Conservation (phyloP, 2,113 vertebrate species). For the Dromas ardeola region DNA sequence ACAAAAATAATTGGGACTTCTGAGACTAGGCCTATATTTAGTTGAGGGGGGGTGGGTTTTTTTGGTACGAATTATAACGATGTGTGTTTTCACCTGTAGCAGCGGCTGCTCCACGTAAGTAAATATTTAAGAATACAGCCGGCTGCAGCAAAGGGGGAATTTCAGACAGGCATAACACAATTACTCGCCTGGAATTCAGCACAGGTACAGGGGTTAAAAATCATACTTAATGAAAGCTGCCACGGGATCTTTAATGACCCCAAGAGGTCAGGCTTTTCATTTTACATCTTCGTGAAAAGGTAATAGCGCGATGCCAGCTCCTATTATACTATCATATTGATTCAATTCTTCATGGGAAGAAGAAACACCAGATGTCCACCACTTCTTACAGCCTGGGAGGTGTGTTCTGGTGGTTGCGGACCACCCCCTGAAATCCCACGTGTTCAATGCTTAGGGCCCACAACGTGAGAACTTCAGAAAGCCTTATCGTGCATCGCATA, state of each 20-base stretch:
- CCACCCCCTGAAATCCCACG: not conserved
- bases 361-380: not conserved
- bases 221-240: slow-evolving; percentile 37
- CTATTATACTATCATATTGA: not conserved
- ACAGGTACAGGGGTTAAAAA: slow-evolving; percentile 34
- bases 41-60: not conserved
- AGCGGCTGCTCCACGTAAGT: not conserved
- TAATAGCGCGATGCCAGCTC: not conserved
- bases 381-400: not conserved
- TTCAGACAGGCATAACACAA: not conserved
- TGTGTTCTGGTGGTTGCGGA: not conserved
- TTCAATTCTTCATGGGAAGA: not conserved
- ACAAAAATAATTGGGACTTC: slow-evolving; percentile 62
- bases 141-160: not conserved
- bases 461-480: not conserved
- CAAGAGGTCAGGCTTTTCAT: slow-evolving; percentile 21
- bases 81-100: slow-evolving; percentile 50
- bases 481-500: not conserved
- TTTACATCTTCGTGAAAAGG: not conserved
- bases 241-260: slow-evolving; percentile 22
- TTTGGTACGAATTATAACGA: not conserved
- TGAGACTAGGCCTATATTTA: slow-evolving; percentile 36
- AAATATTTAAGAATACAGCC: slow-evolving; percentile 22
- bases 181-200: not conserved
- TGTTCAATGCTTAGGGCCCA: not conserved